These are phyloP conservation scores for Phaetusa simplex DNA, from an alignment of 2,113 vertebrate genomes.

Conservation along the genomic window DNA sequence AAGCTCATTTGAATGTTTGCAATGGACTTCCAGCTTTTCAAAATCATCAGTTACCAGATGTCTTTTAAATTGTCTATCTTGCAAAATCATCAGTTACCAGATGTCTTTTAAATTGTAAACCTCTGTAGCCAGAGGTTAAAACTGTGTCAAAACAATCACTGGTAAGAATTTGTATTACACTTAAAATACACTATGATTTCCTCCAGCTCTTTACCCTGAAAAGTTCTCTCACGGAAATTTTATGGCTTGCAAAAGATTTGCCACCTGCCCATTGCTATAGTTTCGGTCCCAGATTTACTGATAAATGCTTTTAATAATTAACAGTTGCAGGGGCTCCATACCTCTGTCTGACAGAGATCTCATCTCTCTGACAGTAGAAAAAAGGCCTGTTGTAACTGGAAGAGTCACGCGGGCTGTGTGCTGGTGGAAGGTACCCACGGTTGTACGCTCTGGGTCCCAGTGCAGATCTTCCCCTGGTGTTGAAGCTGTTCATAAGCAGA, in stretches of 20 bases:
- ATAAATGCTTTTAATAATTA: slow-evolving; percentile 40
- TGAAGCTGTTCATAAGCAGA: not conserved
- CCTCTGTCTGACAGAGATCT: not conserved
- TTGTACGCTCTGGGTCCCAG: not conserved
- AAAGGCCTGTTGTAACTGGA: not conserved
- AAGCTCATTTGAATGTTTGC: slow-evolving; percentile 54
- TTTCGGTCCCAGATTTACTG: not conserved
- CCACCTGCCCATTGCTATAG: fast-evolving
- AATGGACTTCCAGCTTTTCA: slow-evolving; percentile 15
- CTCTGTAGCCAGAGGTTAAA: slow-evolving; percentile 27
- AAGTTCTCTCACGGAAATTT: not conserved
- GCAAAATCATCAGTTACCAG: slow-evolving; percentile 6
- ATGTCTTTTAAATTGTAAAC: slow-evolving; percentile 25
- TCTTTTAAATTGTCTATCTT: not conserved
- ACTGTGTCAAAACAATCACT: slow-evolving; percentile 3
- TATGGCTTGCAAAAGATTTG: not conserved
- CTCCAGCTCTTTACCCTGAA: not conserved
- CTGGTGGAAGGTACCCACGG: not conserved
- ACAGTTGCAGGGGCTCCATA: not conserved
- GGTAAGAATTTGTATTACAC: not conserved
- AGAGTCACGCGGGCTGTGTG: not conserved
- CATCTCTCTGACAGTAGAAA: not conserved
- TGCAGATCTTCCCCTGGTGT: not conserved
- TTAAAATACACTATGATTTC: not conserved
- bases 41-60: slow-evolving; percentile 46